Conservation (phyloP, 2,113 vertebrate genomes). For the Pyxicephalus adspersus region DNA sequence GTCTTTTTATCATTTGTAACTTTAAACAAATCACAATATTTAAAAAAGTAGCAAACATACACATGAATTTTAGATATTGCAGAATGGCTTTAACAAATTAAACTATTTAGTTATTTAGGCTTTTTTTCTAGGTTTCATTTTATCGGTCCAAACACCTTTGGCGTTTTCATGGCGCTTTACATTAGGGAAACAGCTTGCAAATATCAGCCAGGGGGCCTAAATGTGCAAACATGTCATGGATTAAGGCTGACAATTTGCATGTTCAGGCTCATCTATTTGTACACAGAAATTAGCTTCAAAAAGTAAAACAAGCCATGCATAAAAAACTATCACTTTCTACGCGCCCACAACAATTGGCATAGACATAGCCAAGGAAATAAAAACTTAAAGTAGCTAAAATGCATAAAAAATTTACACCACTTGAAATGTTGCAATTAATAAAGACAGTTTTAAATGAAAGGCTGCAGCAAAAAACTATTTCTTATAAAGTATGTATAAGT, state of each 20-base stretch:
- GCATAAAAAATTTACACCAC: too few species aligned
- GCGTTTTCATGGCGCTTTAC: neutral
- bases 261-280: constrained; percentile 15
- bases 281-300: constrained; percentile 12
- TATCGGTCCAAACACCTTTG: neutral
- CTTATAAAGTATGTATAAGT: too few species aligned
- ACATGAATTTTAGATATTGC: too few species aligned
- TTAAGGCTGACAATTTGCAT: neutral
- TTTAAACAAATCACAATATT: too few species aligned
- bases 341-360: neutral
- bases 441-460: too few species aligned
- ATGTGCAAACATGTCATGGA: constrained; percentile 18
- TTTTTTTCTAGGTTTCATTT: too few species aligned
- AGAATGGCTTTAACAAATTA: neutral
- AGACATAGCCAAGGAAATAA: neutral
- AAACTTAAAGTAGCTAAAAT: too few species aligned
- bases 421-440: too few species aligned
- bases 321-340: constrained; percentile 29
- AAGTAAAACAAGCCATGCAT: neutral
- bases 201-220: constrained; percentile 6
- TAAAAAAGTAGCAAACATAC: too few species aligned
- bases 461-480: too few species aligned
- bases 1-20: too few species aligned
- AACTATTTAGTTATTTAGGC: too few species aligned
- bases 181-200: constrained; percentile 14